These are phyloP conservation scores for Cyphomyrus discorhynchus DNA, from an alignment of 2,113 vertebrate genomes.

Conservation along the genomic window DNA sequence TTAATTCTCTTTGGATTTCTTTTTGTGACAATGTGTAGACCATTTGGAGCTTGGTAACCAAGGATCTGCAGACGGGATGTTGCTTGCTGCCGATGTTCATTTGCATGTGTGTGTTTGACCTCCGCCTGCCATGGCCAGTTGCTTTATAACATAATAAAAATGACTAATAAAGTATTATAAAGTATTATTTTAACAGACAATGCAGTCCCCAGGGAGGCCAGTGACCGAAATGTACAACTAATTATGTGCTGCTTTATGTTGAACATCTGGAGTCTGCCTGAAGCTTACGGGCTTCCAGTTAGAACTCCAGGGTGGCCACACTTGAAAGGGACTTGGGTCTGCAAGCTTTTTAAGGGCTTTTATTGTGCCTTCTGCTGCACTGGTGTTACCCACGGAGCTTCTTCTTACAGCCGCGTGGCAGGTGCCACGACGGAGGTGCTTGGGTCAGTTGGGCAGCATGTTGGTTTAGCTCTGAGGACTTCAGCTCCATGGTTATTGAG, in stretches of 20 bases:
- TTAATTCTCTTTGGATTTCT: background rate
- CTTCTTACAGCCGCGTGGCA: background rate
- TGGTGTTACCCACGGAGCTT: background rate
- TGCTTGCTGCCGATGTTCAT: background rate
- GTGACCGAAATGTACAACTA: background rate
- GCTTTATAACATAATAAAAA: background rate
- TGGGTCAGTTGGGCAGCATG: background rate
- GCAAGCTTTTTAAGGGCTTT: background rate
- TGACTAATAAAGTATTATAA: constrained; percentile 5
- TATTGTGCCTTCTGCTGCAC: background rate
- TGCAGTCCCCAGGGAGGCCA: background rate
- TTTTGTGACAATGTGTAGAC: background rate
- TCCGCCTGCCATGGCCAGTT: background rate
- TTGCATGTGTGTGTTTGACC: background rate
- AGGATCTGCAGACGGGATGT: background rate
- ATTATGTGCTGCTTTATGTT: background rate
- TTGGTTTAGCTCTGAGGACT: background rate
- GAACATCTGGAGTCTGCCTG: background rate
- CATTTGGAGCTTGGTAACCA: background rate
- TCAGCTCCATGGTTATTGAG: background rate
- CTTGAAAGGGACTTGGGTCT: background rate
- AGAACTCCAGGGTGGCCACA: background rate
- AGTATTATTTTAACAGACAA: constrained; percentile 1
- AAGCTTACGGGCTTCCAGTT: background rate
- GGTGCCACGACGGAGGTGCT: background rate